Evolutionary conservation across 2,797 vertebrate species (phyloP), one percentile per base, ranked within the genome.

Genomic region (Tapirus indicus): DNA sequence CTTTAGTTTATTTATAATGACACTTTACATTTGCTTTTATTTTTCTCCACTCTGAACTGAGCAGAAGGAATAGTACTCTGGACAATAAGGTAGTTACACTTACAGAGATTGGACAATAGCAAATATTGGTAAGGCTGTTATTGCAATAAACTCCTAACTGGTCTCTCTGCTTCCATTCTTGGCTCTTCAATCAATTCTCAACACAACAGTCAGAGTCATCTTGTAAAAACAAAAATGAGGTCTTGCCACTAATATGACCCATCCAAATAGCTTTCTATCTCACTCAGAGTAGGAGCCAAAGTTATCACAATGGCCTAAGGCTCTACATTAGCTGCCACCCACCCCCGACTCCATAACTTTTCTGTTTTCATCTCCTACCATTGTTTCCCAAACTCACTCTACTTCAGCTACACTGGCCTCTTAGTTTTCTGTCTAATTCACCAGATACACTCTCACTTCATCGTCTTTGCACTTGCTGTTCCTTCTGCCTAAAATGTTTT

Each of bases 121-220:
- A 95, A 93, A 91, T 86, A 78, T 69, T 71, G 52, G 68, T 27
- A 62, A 89, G n/a, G 29, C 80, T 75, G 7, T 77, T 83, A 95
- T 47, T 86, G 82, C 54, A 84, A 52, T 72, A 86, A 91, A 78
- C 11, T 94, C 56, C 27, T 95, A 82, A 93, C 54, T 74, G 27
- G n/a, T 77, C 62, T 94, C 62, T 83, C 56, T 95, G 44, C 62
- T 93, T 97, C 69, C 41, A 20, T 74, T 95, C 69, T 87, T 93
- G 56, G 21, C 41, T 91, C 41, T 86, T 94, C 35, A 82, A n/a
- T 86, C 56, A 88, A n/a, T 82, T 95, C 49, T 87, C 78, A 94
- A 86, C n/a, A 68, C 41, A 93, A 69, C 6, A 72, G 29, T 38
- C 72, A 93, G 18, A 60, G 23, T n/a, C 41, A 90, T 52, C 69